These are phyloP conservation scores for Lacanobia wlatinum DNA, from an alignment of 2,888 invertebrate species.

Conservation along the genomic window DNA sequence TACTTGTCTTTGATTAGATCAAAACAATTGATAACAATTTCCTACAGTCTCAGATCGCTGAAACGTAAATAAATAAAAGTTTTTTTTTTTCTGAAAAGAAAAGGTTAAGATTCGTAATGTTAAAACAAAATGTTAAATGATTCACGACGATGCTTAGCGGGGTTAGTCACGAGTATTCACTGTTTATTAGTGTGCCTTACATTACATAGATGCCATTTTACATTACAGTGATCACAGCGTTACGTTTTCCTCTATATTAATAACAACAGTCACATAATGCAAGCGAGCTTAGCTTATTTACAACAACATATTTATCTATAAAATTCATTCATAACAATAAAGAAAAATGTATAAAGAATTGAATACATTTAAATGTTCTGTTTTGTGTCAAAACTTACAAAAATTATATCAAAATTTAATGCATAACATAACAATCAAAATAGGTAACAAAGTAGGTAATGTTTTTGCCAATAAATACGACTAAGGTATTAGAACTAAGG, in stretches of 20 bases:
- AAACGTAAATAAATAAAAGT: conserved; percentile 51
- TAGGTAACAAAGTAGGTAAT: conserved; percentile 73
- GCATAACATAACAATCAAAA: conserved; percentile 68
- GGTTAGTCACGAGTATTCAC: conserved; percentile 87
- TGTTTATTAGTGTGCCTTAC: conserved; percentile 86
- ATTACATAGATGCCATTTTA: conserved; percentile 84
- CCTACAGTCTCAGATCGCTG: conserved; percentile 56
- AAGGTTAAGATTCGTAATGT: conserved; percentile 69
- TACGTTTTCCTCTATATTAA: conserved; percentile 80
- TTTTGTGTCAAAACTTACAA: conserved; percentile 69
- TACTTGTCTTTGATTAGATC: conserved; percentile 11
- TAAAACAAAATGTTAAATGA: conserved; percentile 76
- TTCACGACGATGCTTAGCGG: conserved; percentile 84
- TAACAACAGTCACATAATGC: conserved; percentile 90
- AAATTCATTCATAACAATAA: conserved; percentile 76
- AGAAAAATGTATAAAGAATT: conserved; percentile 71
- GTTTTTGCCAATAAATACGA: conserved; percentile 89
- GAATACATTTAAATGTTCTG: conserved; percentile 69
- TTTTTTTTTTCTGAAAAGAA: conserved; percentile 67
- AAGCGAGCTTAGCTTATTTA: conserved; percentile 89
- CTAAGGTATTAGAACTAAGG: conserved; percentile 61
- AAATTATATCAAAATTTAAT: conserved; percentile 63
- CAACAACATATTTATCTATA: conserved; percentile 80
- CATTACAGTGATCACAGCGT: conserved; percentile 81
- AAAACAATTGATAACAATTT: conserved; percentile 51